Evolutionary conservation across 1,140 invertebrate species (phyloP).

Genomic region (Scaptomyza graminum): DNA sequence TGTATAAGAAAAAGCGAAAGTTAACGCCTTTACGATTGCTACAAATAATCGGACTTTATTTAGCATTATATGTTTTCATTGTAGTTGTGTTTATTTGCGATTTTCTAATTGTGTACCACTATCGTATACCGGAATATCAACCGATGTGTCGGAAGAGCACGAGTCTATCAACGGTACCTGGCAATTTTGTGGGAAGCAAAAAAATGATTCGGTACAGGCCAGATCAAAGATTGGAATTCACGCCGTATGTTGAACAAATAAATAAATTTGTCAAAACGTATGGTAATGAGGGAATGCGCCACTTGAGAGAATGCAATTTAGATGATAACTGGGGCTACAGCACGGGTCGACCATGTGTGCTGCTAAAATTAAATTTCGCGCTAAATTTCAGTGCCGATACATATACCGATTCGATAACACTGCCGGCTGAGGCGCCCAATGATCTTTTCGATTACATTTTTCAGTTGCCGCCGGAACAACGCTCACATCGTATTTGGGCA

Average conservation of each 20-base stretch:
- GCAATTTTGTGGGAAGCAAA: constrained; percentile 6
- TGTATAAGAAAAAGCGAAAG: no score
- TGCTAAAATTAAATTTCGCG: constrained; percentile 55
- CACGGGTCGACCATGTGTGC: constrained; percentile 42
- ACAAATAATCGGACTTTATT: no score
- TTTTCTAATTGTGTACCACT: no score
- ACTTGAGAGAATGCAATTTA: constrained; percentile 44
- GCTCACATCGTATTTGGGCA: background rate
- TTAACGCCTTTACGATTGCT: no score
- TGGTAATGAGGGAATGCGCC: constrained; percentile 11
- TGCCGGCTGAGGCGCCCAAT: constrained; percentile 36
- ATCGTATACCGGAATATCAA: no score
- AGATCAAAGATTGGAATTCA: background rate
- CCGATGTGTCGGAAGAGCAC: constrained; percentile 38
- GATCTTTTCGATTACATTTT: constrained; percentile 39
- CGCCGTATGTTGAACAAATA: constrained; percentile 24
- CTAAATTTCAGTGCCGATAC: constrained; percentile 36
- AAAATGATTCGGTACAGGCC: constrained; percentile 44
- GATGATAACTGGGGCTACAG: constrained; percentile 54
- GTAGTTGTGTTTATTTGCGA: no score
- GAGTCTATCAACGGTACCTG: constrained; percentile 33
- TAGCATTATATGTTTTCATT: no score
- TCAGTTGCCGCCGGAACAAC: background rate
- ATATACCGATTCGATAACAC: constrained; percentile 26
- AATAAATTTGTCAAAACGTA: constrained; percentile 8